Evolutionary conservation across 2,797 vertebrate genomes (phyloP).

Genomic region (Malacoctenus gilli): DNA sequence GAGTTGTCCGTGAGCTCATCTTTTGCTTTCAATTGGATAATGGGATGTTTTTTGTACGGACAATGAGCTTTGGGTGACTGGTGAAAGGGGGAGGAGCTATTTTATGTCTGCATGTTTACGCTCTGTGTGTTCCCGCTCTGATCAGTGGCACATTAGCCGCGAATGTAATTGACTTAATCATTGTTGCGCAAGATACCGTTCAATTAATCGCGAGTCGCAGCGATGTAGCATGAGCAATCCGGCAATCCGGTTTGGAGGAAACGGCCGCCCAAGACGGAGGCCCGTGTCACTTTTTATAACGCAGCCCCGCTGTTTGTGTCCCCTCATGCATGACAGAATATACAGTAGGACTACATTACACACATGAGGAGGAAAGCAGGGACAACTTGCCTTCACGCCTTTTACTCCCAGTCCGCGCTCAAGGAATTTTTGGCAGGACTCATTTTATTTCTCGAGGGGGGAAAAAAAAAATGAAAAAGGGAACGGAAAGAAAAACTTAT

Average conservation of each 20-base stretch:
- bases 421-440: background rate
- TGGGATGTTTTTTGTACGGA: constrained; percentile 23
- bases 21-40: constrained; percentile 25
- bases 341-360: no score
- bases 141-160: constrained; percentile 47
- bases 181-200: constrained; percentile 41
- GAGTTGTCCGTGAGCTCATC: constrained; percentile 24
- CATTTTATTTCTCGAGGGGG: background rate
- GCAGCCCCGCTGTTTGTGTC: background rate
- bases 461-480: background rate
- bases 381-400: background rate
- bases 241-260: constrained; percentile 28
- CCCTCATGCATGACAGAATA: constrained; percentile 11
- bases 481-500: background rate
- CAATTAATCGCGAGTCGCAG: constrained; percentile 51
- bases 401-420: constrained; percentile 3
- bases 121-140: constrained; percentile 21
- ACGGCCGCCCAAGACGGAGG: background rate
- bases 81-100: constrained; percentile 10
- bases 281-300: background rate
- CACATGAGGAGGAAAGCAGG: background rate
- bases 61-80: constrained; percentile 40
- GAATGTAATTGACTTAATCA: constrained; percentile 54
- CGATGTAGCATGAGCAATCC: constrained; percentile 42
- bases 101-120: constrained; percentile 37